Conservation (phyloP, 2,113 vertebrate genomes). For the Solenodon paradoxus region DNA sequence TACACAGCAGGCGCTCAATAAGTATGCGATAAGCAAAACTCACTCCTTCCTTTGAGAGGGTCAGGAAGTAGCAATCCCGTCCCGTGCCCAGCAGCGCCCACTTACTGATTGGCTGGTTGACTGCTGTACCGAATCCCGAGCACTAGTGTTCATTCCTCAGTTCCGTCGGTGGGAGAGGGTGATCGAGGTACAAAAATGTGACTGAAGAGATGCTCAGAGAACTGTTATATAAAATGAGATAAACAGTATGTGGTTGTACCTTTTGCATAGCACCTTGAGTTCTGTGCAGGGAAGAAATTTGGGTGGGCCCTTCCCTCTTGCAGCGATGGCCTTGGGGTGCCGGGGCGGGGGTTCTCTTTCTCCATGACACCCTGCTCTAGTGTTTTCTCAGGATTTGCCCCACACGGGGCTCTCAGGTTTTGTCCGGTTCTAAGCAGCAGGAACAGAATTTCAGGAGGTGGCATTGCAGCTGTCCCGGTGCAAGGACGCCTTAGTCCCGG, state of each 20-base stretch:
- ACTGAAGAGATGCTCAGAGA: background rate
- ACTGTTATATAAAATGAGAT: background rate
- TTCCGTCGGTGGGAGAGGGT: background rate
- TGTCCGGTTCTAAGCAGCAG: background rate
- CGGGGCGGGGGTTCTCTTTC: background rate
- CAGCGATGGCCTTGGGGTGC: fast-evolving
- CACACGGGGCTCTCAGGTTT: background rate
- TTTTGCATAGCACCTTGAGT: background rate
- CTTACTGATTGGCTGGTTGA: background rate
- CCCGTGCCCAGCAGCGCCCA: background rate
- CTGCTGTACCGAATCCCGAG: background rate
- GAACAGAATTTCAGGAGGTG: background rate
- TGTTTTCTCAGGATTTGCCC: background rate
- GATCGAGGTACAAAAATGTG: background rate
- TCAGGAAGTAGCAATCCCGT: background rate
- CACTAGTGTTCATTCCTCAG: background rate
- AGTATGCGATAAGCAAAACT: background rate
- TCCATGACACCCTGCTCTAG: background rate
- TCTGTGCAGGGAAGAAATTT: background rate
- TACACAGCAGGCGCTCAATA: background rate
- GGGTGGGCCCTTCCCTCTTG: background rate
- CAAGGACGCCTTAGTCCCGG: background rate
- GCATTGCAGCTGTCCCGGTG: too few relatives aligned
- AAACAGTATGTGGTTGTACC: background rate
- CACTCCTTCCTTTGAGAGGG: background rate